A percentile compares a stretch with the other conserved stretches of the same genome.
These are phyloP conservation scores for Ctenomys sociabilis DNA, from an alignment of 2,113 vertebrate species.

Conservation along the genomic window DNA sequence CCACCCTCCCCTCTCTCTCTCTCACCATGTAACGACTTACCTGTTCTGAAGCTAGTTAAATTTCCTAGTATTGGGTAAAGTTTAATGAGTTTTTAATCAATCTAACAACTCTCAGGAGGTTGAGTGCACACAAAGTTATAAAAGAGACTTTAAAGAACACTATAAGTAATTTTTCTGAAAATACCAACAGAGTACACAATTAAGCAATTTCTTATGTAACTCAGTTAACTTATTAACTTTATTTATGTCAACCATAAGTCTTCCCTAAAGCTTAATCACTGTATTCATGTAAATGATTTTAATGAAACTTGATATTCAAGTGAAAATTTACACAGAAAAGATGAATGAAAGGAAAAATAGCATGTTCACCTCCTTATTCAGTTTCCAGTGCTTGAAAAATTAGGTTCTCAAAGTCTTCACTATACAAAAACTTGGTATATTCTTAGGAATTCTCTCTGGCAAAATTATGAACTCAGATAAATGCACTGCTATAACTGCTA, in stretches of 20 bases:
- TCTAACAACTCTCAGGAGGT: conserved; percentile 11
- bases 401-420: not conserved
- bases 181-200: not conserved
- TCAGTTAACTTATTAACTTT: not conserved
- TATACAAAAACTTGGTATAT: conserved; percentile 37
- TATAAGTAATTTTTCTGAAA: not conserved
- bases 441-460: not conserved
- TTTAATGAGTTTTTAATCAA: conserved; percentile 39
- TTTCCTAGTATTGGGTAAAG: not conserved
- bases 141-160: not conserved
- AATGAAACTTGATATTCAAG: not conserved
- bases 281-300: not conserved
- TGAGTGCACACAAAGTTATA: not conserved
- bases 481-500: not conserved
- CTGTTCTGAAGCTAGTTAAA: conserved; percentile 4
- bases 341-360: not conserved
- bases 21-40: not conserved
- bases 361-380: not conserved
- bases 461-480: not conserved
- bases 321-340: not conserved
- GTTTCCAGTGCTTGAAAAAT: not conserved
- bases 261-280: not conserved
- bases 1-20: not conserved
- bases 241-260: not conserved
- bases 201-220: not conserved